Base-by-base conservation (phyloP, 2,797 vertebrate species). In the Mormyrops boulengeri region DNA sequence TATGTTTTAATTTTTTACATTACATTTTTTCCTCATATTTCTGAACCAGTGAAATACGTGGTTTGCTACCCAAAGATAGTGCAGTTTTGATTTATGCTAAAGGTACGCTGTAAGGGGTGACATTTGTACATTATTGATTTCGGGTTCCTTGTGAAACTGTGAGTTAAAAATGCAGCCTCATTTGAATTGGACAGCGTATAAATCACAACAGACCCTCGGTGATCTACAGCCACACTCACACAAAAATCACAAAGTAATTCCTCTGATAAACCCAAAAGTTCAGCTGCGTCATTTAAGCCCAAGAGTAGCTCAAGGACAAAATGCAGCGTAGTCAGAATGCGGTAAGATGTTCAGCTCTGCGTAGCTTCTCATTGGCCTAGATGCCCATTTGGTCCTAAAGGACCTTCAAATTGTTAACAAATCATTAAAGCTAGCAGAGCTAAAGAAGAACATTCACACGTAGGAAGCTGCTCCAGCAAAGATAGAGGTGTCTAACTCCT, bases 101-200 rank as follows among this genome's bases (percentile, higher is more conserved):
- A 57, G 53, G 53, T 11, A 41, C 34, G 26, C 30, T 60, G 50
- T 87, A 57, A 34, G 30, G 53, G 85, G 34, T 57, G 86, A 57
- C 52, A 53, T 87, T 34, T 57, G 86, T 60, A 52, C 52, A 57
- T 87, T 87, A 57, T 57, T 41, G 86, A 87, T 87, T 87, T 57
- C 19, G 6, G 53, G 53, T 60, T 52, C 14, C 26, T 14, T 57
- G 52, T 41, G 53, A 87, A 87, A n/a, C 50, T 60, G 80, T 84
- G 86, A 57, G 52, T 60, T 87, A 57, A 57, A 86, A 87, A 60
- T 57, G 26, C 34, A 41, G 17, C 53, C 86, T 87, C 26, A 57
- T 87, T 57, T 57, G 86, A 87, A 57, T 57, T 57, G 86, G 86
- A 87, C 34, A 57, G 26, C n/a, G 53, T 87, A 41, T 57, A 34